phyloP scores from a whole-genome alignment of 2,888 invertebrate genomes.

The Apomyelois bistriatella region DNA sequence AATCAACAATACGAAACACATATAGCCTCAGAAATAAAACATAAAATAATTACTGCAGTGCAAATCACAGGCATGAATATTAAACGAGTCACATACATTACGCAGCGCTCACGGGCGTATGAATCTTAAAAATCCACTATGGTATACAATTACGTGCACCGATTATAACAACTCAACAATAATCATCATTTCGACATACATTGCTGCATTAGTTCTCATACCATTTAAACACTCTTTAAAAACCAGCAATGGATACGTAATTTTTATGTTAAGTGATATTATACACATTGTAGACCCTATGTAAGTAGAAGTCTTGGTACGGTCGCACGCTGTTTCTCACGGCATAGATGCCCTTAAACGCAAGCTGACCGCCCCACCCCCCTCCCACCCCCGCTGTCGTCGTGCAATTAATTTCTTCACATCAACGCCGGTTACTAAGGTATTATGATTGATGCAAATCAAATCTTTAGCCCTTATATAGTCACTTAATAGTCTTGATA shows the following conservation, averaged over 20 bases:
- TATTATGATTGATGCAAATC: conserved; percentile 1
- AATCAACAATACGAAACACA: conserved; percentile 1
- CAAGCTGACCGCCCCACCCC: conserved; percentile 30
- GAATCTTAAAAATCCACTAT: conserved; percentile 52
- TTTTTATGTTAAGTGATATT: not conserved
- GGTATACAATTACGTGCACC: conserved; percentile 42
- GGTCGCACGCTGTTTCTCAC: conserved; percentile 57
- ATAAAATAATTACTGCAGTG: conserved; percentile 9
- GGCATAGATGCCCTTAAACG: conserved; percentile 67
- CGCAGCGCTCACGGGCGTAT: conserved; percentile 24
- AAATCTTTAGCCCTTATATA: not conserved
- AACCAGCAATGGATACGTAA: conserved; percentile 14
- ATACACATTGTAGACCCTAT: conserved; percentile 14
- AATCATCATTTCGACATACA: conserved; percentile 10
- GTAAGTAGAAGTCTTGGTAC: conserved; percentile 28
- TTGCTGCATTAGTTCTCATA: conserved; percentile 12
- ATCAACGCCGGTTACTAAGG: conserved; percentile 16
- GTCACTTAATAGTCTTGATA: too few species aligned
- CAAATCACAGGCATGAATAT: conserved; percentile 15
- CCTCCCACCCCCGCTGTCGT: conserved; percentile 16
- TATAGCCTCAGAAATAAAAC: not conserved
- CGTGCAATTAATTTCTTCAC: conserved; percentile 24
- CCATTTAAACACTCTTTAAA: not conserved
- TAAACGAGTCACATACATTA: conserved; percentile 16
- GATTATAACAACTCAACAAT: not conserved